These are phyloP conservation scores for Catocala nupta DNA, from an alignment of 2,888 invertebrate genomes.

Conservation along the genomic window DNA sequence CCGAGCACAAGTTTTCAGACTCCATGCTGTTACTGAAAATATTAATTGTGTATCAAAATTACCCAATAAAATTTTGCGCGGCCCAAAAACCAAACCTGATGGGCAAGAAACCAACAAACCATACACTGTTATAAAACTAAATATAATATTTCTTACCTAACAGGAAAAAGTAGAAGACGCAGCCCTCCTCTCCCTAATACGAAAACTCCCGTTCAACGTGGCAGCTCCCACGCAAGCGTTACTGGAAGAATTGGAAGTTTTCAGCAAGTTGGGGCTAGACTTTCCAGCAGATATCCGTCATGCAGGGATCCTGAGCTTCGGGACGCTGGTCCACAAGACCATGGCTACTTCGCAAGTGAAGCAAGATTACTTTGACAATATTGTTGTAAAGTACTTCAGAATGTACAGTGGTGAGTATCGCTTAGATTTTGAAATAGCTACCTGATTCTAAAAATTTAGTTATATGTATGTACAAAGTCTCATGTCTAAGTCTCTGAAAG, in stretches of 20 bases:
- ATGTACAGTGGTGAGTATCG: slow-evolving; percentile 89
- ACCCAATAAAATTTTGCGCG: too few species aligned
- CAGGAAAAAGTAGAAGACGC: slow-evolving; percentile 88
- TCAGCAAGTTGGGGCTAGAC: slow-evolving; percentile 76
- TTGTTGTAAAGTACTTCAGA: slow-evolving; percentile 90
- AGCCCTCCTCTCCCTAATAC: slow-evolving; percentile 89
- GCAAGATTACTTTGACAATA: slow-evolving; percentile 90
- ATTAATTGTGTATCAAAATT: too few species aligned
- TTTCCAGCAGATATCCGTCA: slow-evolving; percentile 87
- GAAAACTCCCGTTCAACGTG: slow-evolving; percentile 91
- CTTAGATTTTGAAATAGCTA: too few species aligned
- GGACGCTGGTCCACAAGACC: slow-evolving; percentile 90
- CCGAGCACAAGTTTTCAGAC: too few species aligned
- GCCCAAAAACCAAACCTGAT: too few species aligned
- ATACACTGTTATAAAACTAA: not conserved
- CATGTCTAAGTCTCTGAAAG: too few species aligned
- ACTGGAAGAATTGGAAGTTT: slow-evolving; percentile 86
- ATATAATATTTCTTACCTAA: not conserved
- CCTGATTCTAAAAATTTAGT: too few species aligned
- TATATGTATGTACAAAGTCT: too few species aligned
- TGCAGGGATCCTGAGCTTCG: slow-evolving; percentile 90
- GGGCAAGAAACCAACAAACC: too few species aligned
- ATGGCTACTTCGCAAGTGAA: slow-evolving; percentile 85
- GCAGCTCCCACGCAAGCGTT: slow-evolving; percentile 84
- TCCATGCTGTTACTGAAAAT: too few species aligned